A percentile compares a stretch with the other conserved stretches of the same genome.
Evolutionary conservation across 1,140 invertebrate species (phyloP).

Genomic region (Protaetia brevitarsis): DNA sequence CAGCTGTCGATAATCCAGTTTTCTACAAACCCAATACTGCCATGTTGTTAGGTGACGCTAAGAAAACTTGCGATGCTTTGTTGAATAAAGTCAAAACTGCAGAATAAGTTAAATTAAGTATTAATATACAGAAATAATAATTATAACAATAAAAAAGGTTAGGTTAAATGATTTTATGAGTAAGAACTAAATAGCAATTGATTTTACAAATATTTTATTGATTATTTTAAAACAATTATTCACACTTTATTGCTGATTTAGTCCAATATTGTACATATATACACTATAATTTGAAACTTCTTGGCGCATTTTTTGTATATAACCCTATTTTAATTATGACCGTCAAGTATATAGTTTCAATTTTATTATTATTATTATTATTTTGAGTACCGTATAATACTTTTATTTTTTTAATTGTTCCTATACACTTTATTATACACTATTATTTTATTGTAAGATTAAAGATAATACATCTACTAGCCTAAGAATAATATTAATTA

Average conservation of each 20-base stretch:
- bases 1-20: constrained; percentile 87
- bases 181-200: too few species aligned
- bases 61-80: constrained; percentile 85
- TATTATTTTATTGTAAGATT: neutral
- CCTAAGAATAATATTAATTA: too few species aligned
- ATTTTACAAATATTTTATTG: too few species aligned
- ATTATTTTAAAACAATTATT: constrained; percentile 1
- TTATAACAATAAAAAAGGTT: too few species aligned
- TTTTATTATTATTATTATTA: neutral
- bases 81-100: constrained; percentile 61
- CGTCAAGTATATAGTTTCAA: neutral
- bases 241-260: neutral
- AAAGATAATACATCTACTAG: too few species aligned
- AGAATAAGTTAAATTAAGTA: constrained; percentile 11
- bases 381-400: constrained; percentile 5
- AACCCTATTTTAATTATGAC: neutral
- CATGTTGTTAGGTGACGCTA: constrained; percentile 90
- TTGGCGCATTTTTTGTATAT: neutral
- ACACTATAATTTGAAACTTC: neutral
- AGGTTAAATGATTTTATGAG: too few species aligned
- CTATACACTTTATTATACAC: neutral
- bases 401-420: constrained; percentile 19
- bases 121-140: too few species aligned
- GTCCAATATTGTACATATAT: neutral
- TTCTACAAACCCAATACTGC: constrained; percentile 88